phyloP scores from a whole-genome alignment of 2,797 vertebrate species.

The Periophthalmus magnuspinnatus region DNA sequence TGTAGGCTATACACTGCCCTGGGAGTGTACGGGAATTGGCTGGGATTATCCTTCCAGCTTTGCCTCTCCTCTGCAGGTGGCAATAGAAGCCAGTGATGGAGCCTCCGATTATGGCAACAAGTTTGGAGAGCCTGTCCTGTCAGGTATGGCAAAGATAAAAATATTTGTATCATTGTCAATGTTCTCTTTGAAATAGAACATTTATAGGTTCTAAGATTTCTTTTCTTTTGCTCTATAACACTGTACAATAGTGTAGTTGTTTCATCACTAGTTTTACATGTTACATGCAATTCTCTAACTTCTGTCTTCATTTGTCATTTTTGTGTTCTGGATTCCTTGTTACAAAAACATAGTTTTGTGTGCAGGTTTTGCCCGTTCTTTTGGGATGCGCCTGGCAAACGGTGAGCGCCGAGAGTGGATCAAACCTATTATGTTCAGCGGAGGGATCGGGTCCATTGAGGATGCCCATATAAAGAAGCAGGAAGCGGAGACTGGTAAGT shows the following conservation, averaged over 20 bases:
- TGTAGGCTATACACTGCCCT: slow-evolving; percentile 85
- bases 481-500: slow-evolving; percentile 75
- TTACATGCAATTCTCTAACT: no score
- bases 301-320: no score
- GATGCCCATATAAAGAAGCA: slow-evolving; percentile 83
- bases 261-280: no score
- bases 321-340: no score
- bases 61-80: slow-evolving; percentile 86
- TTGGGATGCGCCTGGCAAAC: slow-evolving; percentile 81
- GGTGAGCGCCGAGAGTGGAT: slow-evolving; percentile 90
- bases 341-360: neutral
- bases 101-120: slow-evolving; percentile 96
- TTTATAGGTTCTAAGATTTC: no score
- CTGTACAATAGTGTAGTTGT: no score
- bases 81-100: slow-evolving; percentile 88
- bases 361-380: slow-evolving; percentile 91
- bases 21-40: slow-evolving; percentile 84
- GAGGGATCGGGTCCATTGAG: slow-evolving; percentile 88
- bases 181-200: no score
- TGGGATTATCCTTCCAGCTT: slow-evolving; percentile 87
- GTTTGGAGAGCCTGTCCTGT: slow-evolving; percentile 90
- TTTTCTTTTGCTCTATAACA: no score
- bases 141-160: slow-evolving; percentile 68
- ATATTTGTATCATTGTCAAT: no score
- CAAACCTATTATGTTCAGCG: slow-evolving; percentile 95